These are phyloP conservation scores for Trichogramma dendrolimi DNA, from an alignment of 2,888 invertebrate genomes.

Conservation along the genomic window DNA sequence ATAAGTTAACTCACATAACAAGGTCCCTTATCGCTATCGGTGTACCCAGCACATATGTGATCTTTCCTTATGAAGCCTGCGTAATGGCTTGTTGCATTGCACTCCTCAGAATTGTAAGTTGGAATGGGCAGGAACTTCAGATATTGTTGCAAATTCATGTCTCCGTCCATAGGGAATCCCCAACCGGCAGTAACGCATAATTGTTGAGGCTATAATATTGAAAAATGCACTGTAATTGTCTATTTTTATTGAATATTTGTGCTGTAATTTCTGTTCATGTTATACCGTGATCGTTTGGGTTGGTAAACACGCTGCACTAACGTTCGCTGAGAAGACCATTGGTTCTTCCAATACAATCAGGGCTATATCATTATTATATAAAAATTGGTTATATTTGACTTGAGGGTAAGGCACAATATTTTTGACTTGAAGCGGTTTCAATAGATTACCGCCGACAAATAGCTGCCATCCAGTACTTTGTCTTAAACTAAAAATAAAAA, in stretches of 20 bases:
- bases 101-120: conserved; percentile 55
- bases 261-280: background rate
- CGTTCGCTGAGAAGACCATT: conserved; percentile 54
- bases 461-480: conserved; percentile 46
- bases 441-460: conserved; percentile 42
- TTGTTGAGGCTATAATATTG: conserved; percentile 49
- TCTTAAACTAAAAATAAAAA: conserved; percentile 36
- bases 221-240: background rate
- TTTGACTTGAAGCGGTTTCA: conserved; percentile 45
- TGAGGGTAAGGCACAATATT: conserved; percentile 58
- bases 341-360: conserved; percentile 56
- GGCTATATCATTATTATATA: conserved; percentile 59
- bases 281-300: conserved; percentile 45
- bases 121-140: conserved; percentile 58
- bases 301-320: conserved; percentile 60
- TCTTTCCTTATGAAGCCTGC: conserved; percentile 58
- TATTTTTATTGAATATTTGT: background rate
- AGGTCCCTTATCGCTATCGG: conserved; percentile 57
- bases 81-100: conserved; percentile 62
- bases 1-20: conserved; percentile 57
- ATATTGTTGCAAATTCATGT: conserved; percentile 53
- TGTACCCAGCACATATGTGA: conserved; percentile 61
- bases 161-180: conserved; percentile 53
- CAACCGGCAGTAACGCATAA: conserved; percentile 61
- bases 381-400: conserved; percentile 59